Conservation (phyloP, 2,888 invertebrate species). For the Trissoscelio sp. region DNA sequence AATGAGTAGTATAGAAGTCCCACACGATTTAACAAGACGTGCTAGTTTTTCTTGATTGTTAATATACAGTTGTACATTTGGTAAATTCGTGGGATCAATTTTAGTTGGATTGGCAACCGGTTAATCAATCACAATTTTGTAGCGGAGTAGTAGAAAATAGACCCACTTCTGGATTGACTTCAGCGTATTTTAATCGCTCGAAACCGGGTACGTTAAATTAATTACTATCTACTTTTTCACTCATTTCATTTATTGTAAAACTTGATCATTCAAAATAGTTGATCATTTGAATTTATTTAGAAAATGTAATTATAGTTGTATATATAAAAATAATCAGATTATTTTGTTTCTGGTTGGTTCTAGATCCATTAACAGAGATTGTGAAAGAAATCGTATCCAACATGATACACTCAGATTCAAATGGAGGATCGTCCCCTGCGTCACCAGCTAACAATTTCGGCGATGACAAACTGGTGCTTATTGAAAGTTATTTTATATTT, state of each 20-base stretch:
- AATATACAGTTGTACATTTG: slow-evolving; percentile 40
- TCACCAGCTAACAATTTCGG: slow-evolving; percentile 77
- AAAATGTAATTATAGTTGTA: too few species aligned
- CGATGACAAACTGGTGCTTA: slow-evolving; percentile 71
- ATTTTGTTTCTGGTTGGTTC: background rate
- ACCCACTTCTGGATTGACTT: slow-evolving; percentile 73
- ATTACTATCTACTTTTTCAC: too few species aligned
- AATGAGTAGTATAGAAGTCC: slow-evolving; percentile 38
- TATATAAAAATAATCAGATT: too few species aligned
- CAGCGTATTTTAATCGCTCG: slow-evolving; percentile 76
- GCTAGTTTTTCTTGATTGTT: background rate
- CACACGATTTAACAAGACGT: background rate
- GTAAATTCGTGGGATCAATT: slow-evolving; percentile 66
- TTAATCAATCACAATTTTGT: slow-evolving; percentile 71
- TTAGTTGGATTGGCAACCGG: slow-evolving; percentile 76
- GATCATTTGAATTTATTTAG: too few species aligned
- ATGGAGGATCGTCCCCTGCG: slow-evolving; percentile 76
- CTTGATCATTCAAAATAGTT: too few species aligned
- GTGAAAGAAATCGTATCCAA: slow-evolving; percentile 64
- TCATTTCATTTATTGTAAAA: too few species aligned
- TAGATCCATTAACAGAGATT: slow-evolving; percentile 12
- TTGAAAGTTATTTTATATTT: too few species aligned
- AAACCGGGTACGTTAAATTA: slow-evolving; percentile 74
- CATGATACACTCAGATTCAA: slow-evolving; percentile 80
- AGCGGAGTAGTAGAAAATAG: slow-evolving; percentile 77